Conservation (phyloP, 2,797 vertebrate genomes). For the Neopelma chrysocephalum region DNA sequence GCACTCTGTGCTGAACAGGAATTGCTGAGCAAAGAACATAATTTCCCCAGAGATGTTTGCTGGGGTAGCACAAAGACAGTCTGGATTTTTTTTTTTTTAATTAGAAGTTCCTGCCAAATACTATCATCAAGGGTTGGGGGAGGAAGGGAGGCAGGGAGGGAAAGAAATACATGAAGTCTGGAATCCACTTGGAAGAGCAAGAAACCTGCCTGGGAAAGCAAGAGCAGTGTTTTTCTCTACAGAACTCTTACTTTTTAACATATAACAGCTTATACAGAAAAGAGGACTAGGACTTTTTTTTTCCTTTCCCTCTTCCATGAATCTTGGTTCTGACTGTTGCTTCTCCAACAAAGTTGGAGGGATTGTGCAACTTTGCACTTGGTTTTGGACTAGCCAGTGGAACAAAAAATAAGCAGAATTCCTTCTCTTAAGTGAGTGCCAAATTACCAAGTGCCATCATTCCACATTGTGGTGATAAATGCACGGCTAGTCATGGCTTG, state of each 20-base stretch:
- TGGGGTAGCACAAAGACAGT: conserved; percentile 51
- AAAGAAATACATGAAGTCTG: conserved; percentile 11
- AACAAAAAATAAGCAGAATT: conserved; percentile 67
- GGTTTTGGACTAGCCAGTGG: conserved; percentile 40
- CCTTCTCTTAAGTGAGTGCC: conserved; percentile 41
- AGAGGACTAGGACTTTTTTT: not conserved
- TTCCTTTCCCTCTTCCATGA: not conserved
- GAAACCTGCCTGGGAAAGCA: not conserved
- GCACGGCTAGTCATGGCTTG: not conserved
- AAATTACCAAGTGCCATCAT: conserved; percentile 49
- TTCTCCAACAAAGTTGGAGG: conserved; percentile 23
- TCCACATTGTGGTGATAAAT: not conserved
- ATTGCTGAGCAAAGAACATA: conserved; percentile 68
- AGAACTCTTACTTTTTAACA: not conserved
- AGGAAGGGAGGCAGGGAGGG: not conserved
- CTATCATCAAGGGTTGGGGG: not conserved
- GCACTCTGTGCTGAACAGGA: conserved; percentile 43
- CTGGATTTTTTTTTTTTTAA: conserved; percentile 53
- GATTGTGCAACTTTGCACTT: conserved; percentile 59
- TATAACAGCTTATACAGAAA: conserved; percentile 20
- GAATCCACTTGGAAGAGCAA: conserved; percentile 36
- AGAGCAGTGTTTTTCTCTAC: not conserved
- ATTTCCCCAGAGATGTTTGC: conserved; percentile 58
- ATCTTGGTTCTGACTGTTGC: conserved; percentile 9
- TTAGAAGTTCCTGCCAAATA: conserved; percentile 68